Evolutionary conservation across 2,888 invertebrate species (phyloP), one percentile per base, ranked within the genome.

Genomic region (Ophion slaviceki): DNA sequence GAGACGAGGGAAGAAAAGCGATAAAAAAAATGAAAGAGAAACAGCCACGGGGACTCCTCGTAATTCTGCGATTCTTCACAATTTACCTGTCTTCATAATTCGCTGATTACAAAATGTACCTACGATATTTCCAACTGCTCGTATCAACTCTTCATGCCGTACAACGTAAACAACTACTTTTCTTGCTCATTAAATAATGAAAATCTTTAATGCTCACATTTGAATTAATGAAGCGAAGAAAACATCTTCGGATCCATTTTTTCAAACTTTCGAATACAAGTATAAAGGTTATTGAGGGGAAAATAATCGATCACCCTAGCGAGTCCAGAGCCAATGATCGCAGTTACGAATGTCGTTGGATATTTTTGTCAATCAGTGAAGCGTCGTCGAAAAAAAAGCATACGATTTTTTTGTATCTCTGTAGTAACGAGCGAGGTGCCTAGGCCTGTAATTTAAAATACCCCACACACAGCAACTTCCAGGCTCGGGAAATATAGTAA

Each of bases 401-500:
- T 1, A 40, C 8, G 40, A 40, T 40, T 40, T 61, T 61, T 61
- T 61, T 61, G 8, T 20, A 24, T 61, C 24, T 61, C 10, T 10
- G 11, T 57, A 71, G 10, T 17, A 53, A 53, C 53, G 53, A 28
- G n/a, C 24, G 32, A 71, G 10, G 57, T 24, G 47, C 10, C 71
- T 57, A 32, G 47, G 57, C 32, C 32, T 57, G 70, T 62, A 57
- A 57, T 67, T 36, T 40, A 67, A 36, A 47, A 45, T 11, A 61
- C 32, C 80, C 61, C 68, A 82, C 71, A 72, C 83, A 77, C 72
- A 84, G 76, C 85, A 79, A 86, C 78, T 87, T 83, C 87, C 87
- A 84, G 80, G 86, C 85, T 87, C 87, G 82, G 80, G 82, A 84
- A 83, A 82, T 77, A 78, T 86, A 87, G 85, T 87, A 83, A 77